These are phyloP conservation scores for Notarius lentiginosus DNA, from an alignment of 2,113 vertebrate genomes.

Conservation along the genomic window DNA sequence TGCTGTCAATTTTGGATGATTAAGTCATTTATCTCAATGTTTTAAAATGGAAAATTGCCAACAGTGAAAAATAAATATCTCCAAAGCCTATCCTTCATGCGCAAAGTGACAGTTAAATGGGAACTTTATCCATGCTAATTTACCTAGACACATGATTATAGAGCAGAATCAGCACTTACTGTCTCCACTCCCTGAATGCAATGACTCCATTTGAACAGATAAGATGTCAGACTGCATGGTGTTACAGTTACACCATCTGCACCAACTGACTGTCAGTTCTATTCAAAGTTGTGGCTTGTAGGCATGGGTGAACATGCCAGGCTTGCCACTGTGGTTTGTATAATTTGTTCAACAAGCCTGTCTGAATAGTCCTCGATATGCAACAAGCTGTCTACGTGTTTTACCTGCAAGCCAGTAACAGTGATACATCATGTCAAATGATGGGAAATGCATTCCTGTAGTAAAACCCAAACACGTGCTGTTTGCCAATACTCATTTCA, in stretches of 20 bases:
- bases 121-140: not conserved
- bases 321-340: slow-evolving; percentile 44
- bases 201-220: not conserved
- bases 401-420: slow-evolving; percentile 1
- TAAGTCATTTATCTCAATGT: not conserved
- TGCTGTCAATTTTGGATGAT: not conserved
- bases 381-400: slow-evolving; percentile 31
- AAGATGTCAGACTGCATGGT: not conserved
- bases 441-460: not conserved
- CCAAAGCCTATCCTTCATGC: not conserved
- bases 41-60: not conserved
- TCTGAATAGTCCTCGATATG: slow-evolving; percentile 22
- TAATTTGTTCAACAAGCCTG: slow-evolving; percentile 28
- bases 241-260: not conserved
- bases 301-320: not conserved
- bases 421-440: not conserved
- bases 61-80: not conserved
- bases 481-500: not conserved
- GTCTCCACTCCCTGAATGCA: not conserved
- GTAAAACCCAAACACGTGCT: not conserved
- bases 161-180: not conserved
- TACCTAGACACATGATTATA: not conserved
- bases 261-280: not conserved
- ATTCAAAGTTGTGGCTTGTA: not conserved
- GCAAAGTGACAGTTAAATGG: not conserved